Evolutionary conservation across 2,888 invertebrate species (phyloP).

Genomic region (Sarcophaga subvicina): DNA sequence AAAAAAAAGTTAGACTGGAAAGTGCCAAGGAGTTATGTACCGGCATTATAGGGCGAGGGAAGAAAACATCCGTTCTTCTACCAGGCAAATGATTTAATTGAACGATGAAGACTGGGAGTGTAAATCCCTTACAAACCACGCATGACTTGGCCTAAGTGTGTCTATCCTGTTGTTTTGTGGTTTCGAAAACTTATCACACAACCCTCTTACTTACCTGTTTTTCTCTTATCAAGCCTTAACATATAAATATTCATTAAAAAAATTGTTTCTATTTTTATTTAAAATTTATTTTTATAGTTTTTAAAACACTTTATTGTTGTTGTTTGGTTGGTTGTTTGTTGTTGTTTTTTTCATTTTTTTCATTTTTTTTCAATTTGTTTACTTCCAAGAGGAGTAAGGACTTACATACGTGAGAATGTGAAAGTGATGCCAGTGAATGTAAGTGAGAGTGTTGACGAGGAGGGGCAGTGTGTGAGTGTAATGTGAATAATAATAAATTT

Average conservation of each 20-base stretch:
- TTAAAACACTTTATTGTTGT: constrained; percentile 64
- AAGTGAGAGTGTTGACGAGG: background rate
- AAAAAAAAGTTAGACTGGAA: too few species aligned
- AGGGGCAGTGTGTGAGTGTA: constrained; percentile 2
- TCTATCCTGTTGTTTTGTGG: too few species aligned
- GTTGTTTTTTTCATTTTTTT: constrained; percentile 7
- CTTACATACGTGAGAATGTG: constrained; percentile 33
- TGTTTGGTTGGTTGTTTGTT: constrained; percentile 11
- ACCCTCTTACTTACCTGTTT: background rate
- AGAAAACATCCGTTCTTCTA: too few species aligned
- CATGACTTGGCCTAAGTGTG: too few species aligned
- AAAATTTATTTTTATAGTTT: constrained; percentile 20
- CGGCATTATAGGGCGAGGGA: too few species aligned
- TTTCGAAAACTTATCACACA: background rate
- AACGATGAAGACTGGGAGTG: too few species aligned
- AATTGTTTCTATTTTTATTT: background rate
- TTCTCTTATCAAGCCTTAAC: background rate
- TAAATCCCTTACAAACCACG: too few species aligned
- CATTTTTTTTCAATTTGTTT: constrained; percentile 6
- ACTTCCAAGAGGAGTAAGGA: background rate
- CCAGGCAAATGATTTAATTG: too few species aligned
- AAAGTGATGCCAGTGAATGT: constrained; percentile 10
- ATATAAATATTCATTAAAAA: background rate
- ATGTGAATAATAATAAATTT: background rate
- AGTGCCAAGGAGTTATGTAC: too few species aligned